Evolutionary conservation across 1,140 invertebrate species (phyloP), one percentile per base, ranked within the genome.

Genomic region (Phymorhynchus buccinoides): DNA sequence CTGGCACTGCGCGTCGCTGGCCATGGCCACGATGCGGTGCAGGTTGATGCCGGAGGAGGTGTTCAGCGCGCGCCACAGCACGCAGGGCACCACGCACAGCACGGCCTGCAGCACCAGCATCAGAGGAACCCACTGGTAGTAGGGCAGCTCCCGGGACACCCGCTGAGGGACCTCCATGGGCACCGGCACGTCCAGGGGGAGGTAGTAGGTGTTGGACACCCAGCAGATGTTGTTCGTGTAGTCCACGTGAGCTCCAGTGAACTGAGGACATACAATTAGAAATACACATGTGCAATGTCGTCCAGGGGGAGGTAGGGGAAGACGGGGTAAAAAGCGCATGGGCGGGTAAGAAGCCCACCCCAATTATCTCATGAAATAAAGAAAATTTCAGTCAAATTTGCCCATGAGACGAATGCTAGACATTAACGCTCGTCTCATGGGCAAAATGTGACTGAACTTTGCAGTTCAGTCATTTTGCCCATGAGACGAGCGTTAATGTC

Each of bases 41-140:
- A 93, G 91, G 86, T 93, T 91, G 66, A 93, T 93, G 44, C 94
- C 94, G 27, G 94, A 94, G 71, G 94, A 93, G 68, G 90, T 90
- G 80, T 94, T 94, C n/a, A 94, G 87, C 37, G 93, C 91, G 48
- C 94, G 91, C 94, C 95, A 95, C 27, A 95, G 90, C 16, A 95
- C 93, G 84, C 94, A 94, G 0, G 95, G 95, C 78, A 95, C 78
- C 86, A 95, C 94, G 88, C 95, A 95, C 78, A 95, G 90, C 39
- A 94, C 91, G 2, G 94, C 95, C 89, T 95, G 94, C 6, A 94
- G 90, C 39, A 95, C 87, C n/a, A 95, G 88, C 85, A 95, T 94
- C 42, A 95, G 92, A 7, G 95, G 95, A 6, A 95, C 94, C 95
- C 95, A 95, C 87, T 95, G 94, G 88, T 95, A 95, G 87, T 95